Conservation (phyloP, 2,797 vertebrate genomes). For the Lates japonicus region DNA sequence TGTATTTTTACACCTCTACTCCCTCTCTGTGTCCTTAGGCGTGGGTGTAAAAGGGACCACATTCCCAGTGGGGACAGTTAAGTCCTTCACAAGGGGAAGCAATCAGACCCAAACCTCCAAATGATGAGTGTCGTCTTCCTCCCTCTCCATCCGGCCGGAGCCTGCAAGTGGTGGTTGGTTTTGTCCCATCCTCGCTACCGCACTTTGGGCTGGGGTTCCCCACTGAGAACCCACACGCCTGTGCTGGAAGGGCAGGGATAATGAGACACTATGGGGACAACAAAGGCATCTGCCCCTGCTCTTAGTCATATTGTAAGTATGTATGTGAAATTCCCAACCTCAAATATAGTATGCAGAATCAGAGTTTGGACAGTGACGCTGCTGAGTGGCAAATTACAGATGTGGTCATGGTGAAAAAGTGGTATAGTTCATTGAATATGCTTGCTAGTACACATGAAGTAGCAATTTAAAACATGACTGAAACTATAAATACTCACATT, state of each 20-base stretch:
- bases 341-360: conserved; percentile 61
- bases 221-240: conserved; percentile 71
- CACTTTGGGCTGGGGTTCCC: conserved; percentile 81
- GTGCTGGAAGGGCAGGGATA: conserved; percentile 69
- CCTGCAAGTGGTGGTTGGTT: conserved; percentile 69
- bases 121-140: conserved; percentile 77
- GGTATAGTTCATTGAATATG: conserved; percentile 29
- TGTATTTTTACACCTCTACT: conserved; percentile 45
- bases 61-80: conserved; percentile 70
- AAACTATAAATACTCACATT: conserved; percentile 55
- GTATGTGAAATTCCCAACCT: conserved; percentile 74
- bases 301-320: conserved; percentile 56
- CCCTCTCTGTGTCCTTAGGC: conserved; percentile 46
- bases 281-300: conserved; percentile 62
- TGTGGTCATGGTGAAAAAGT: conserved; percentile 36
- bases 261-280: conserved; percentile 71
- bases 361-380: conserved; percentile 53
- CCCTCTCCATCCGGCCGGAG: conserved; percentile 70
- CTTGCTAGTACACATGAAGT: conserved; percentile 26
- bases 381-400: conserved; percentile 69
- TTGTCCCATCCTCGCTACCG: conserved; percentile 72
- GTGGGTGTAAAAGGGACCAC: conserved; percentile 70
- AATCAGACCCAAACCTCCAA: conserved; percentile 78
- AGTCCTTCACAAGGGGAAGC: conserved; percentile 75
- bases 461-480: conserved; percentile 43